Evolutionary conservation across 2,113 vertebrate species (phyloP), one percentile per base, ranked within the genome.

Genomic region (Sapayoa aenigma): DNA sequence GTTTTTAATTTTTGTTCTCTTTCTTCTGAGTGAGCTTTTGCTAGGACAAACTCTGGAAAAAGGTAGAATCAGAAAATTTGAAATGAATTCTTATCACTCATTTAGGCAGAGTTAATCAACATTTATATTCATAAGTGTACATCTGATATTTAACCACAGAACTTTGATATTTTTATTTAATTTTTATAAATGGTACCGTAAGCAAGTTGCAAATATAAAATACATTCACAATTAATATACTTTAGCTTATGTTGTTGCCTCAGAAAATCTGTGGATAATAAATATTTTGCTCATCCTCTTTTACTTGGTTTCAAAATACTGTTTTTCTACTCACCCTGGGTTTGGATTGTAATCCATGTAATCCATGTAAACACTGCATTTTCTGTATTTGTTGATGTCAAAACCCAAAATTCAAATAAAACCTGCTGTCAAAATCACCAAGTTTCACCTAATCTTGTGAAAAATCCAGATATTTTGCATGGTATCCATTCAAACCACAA

Each of bases 401-500:
- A 67, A 74, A 12, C 2, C 2, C 52, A 72, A 91, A 89, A 92
- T 75, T 75, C 13, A 88, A 90, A 77, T 41, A 80, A 79, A 91
- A 63, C 19, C 23, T 53, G 53, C 83, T 35, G 87, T 85, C 39
- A 89, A 80, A 94, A 87, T 85, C 60, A 92, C 19, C 42, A 81
- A 44, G 39, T 90, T 92, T 93, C 65, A 86, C 44, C n/a, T 86
- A 91, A 84, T 74, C 75, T 81, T 81, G 27, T 71, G 50, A 83
- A 90, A 93, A 88, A 86, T 55, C 12, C 50, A 47, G 86, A 74
- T 41, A 77, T 95, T 93, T 90, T 85, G 11, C 7, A 39, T 67
- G 72, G 56, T 52, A 37, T 86, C 52, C 23, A 23, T 71, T 93
- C 76, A 90, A 94, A 78, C 72, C 92, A 76, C 90, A 94, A 93